Conservation (phyloP, 2,888 invertebrate genomes). For the Idaea straminata region DNA sequence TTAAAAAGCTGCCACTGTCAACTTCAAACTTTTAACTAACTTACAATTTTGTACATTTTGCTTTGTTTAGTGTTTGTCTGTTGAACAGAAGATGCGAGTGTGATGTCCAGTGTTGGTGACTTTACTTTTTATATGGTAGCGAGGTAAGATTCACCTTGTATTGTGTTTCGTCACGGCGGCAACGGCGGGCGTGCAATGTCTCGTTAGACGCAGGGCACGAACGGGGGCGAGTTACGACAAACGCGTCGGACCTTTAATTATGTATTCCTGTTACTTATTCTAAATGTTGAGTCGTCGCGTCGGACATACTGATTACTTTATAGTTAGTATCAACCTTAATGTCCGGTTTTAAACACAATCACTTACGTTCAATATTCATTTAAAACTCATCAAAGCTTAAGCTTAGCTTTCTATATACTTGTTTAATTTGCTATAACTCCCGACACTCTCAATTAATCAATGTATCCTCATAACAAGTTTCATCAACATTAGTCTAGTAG, state of each 20-base stretch:
- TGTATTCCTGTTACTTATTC: too few relatives aligned
- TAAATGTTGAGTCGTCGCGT: slow-evolving; percentile 18
- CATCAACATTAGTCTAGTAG: too few relatives aligned
- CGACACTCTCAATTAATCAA: too few relatives aligned
- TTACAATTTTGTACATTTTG: slow-evolving; percentile 69
- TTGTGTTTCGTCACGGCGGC: slow-evolving; percentile 60
- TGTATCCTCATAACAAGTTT: too few relatives aligned
- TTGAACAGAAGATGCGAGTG: slow-evolving; percentile 58
- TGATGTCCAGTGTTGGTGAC: slow-evolving; percentile 58
- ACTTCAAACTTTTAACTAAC: slow-evolving; percentile 27
- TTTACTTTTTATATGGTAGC: slow-evolving; percentile 71
- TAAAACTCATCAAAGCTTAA: neutral
- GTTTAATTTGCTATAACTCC: neutral
- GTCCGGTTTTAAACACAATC: neutral
- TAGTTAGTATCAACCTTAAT: slow-evolving; percentile 1
- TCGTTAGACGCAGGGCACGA: slow-evolving; percentile 66
- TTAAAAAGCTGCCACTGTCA: neutral
- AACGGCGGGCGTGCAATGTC: slow-evolving; percentile 37
- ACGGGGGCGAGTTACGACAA: slow-evolving; percentile 65
- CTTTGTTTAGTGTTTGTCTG: slow-evolving; percentile 43
- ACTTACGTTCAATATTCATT: neutral
- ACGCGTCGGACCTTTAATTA: slow-evolving; percentile 30
- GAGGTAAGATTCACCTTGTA: slow-evolving; percentile 74
- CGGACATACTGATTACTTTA: slow-evolving; percentile 44
- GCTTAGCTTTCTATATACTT: neutral